Evolutionary conservation across 2,113 vertebrate species (phyloP).

Genomic region (Barnardius zonarius): DNA sequence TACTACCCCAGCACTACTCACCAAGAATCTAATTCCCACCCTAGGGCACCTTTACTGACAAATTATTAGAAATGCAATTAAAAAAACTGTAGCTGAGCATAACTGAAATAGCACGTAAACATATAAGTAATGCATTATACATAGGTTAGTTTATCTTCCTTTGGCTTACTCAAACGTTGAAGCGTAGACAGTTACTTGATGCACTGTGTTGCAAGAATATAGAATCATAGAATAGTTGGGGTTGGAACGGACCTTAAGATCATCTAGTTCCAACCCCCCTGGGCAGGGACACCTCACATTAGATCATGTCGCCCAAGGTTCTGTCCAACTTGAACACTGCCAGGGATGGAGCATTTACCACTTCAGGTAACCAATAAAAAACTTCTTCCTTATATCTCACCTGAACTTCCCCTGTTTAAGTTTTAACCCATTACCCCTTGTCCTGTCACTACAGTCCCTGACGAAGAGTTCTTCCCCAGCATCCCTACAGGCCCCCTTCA

Average conservation of each 20-base stretch:
- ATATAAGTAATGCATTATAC: neutral
- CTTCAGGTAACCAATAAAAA: neutral
- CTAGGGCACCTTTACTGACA: neutral
- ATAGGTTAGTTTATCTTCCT: neutral
- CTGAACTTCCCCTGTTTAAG: neutral
- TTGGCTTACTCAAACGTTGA: neutral
- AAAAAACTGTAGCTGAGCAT: neutral
- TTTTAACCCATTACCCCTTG: neutral
- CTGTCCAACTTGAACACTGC: neutral
- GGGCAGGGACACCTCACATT: neutral
- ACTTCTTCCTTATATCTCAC: neutral
- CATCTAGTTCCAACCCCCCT: neutral
- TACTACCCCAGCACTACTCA: neutral
- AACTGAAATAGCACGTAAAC: neutral
- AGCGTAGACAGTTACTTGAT: neutral
- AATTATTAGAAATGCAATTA: neutral
- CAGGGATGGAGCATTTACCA: neutral
- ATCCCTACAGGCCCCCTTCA: neutral
- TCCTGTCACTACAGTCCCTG: neutral
- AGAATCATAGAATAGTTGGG: neutral
- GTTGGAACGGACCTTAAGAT: neutral
- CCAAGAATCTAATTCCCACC: neutral
- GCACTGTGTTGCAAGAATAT: neutral
- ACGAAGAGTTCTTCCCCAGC: neutral
- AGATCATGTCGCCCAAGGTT: neutral